Evolutionary conservation across 35 echinoderm and acorn worm genomes (phyloP).

Genomic region (Patiria miniata): DNA sequence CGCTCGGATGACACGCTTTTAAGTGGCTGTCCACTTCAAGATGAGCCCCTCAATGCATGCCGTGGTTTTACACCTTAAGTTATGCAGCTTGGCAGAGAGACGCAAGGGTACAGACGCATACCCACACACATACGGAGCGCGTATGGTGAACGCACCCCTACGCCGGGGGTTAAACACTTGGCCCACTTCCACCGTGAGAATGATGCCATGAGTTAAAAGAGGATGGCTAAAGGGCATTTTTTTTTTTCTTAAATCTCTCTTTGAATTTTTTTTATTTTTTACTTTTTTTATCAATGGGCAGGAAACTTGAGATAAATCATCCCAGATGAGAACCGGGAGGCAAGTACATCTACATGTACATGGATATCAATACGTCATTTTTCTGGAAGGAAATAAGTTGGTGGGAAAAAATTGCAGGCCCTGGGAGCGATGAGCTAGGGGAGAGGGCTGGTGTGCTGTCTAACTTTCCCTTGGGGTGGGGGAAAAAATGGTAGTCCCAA

Average conservation of each 20-base stretch:
- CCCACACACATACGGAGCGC: too few relatives aligned
- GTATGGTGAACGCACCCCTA: not conserved
- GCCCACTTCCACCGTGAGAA: conserved; percentile 21
- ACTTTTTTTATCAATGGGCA: not conserved
- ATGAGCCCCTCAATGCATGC: not conserved
- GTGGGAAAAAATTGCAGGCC: not conserved
- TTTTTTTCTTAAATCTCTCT: too few relatives aligned
- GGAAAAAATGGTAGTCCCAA: too few relatives aligned
- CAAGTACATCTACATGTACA: too few relatives aligned
- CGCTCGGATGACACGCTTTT: conserved; percentile 25
- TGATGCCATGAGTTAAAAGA: not conserved
- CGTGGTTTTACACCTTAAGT: not conserved
- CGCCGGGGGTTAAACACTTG: conserved; percentile 8
- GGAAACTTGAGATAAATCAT: conserved; percentile 19
- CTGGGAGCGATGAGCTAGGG: not conserved
- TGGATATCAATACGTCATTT: conserved; percentile 7
- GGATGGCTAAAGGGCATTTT: not conserved
- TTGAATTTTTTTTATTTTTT: not conserved
- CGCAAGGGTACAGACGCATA: not conserved
- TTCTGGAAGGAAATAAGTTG: not conserved
- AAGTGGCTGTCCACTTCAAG: conserved; percentile 7
- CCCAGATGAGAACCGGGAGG: conserved; percentile 11
- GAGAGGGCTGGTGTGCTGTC: not conserved
- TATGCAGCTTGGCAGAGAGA: not conserved
- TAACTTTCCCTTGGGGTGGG: too few relatives aligned